phyloP scores from a whole-genome alignment of 2,797 vertebrate genomes.

The Amazona finschi region DNA sequence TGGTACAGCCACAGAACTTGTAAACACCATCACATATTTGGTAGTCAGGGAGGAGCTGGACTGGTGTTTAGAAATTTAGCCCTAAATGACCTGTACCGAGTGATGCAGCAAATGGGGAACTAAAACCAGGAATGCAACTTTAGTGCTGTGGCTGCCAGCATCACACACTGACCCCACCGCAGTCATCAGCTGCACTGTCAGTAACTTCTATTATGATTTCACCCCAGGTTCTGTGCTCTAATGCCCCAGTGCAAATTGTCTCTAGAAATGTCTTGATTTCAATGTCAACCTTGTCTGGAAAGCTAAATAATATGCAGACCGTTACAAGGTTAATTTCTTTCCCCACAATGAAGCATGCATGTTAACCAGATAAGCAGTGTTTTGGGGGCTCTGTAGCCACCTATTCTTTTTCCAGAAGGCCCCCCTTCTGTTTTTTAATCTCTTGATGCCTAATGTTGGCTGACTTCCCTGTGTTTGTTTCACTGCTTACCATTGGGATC shows the following conservation, averaged over 20 bases:
- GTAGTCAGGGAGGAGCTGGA: not conserved
- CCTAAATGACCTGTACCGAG: not conserved
- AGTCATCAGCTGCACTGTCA: not conserved
- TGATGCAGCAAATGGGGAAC: not conserved
- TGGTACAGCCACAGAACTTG: not conserved
- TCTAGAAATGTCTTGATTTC: slow-evolving; percentile 19
- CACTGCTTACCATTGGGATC: slow-evolving; percentile 68
- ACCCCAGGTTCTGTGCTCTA: not conserved
- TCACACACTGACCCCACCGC: not conserved
- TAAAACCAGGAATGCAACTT: not conserved
- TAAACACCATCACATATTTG: not conserved
- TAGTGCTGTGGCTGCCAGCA: not conserved
- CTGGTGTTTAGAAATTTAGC: not conserved
- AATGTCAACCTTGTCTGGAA: slow-evolving; percentile 44
- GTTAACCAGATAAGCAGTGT: slow-evolving; percentile 64
- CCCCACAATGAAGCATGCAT: slow-evolving; percentile 28
- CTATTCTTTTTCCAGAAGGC: slow-evolving; percentile 55
- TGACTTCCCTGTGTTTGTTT: slow-evolving; percentile 72
- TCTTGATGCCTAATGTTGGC: slow-evolving; percentile 69
- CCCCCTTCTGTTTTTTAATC: slow-evolving; percentile 61
- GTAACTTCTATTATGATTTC: not conserved
- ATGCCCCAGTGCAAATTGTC: not conserved
- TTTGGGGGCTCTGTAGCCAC: slow-evolving; percentile 41
- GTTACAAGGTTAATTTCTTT: slow-evolving; percentile 59
- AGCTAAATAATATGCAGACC: slow-evolving; percentile 22